Evolutionary conservation across 2,113 vertebrate species (phyloP).

Genomic region (Agelaius tricolor): DNA sequence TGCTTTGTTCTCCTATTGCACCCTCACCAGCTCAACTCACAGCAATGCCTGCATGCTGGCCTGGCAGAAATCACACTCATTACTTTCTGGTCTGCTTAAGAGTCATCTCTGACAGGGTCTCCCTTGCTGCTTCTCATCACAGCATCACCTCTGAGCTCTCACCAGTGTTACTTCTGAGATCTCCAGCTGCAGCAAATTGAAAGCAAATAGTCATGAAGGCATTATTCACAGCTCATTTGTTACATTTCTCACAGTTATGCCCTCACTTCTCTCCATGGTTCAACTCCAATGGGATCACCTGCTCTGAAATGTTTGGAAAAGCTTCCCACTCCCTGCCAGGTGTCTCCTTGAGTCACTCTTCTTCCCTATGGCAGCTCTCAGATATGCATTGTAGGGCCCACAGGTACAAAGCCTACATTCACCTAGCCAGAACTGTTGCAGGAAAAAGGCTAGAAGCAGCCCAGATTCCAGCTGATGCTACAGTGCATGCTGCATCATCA

Average conservation of each 20-base stretch:
- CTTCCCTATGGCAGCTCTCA: background rate
- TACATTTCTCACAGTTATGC: background rate
- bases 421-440: background rate
- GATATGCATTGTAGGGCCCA: accelerated
- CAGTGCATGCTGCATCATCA: accelerated
- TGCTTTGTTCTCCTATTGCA: background rate
- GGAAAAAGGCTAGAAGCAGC: background rate
- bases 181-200: background rate
- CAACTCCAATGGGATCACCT: background rate
- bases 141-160: background rate
- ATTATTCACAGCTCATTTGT: background rate
- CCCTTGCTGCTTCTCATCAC: background rate
- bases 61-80: background rate
- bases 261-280: background rate
- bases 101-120: background rate
- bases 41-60: background rate
- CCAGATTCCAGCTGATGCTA: background rate
- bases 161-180: background rate
- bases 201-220: background rate
- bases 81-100: background rate
- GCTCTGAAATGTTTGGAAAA: background rate
- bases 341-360: background rate
- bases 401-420: background rate
- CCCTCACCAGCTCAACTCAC: background rate
- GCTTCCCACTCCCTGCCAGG: background rate